Base-by-base conservation (phyloP, 2,113 vertebrate genomes). In the Forbesichthys agassizii region DNA sequence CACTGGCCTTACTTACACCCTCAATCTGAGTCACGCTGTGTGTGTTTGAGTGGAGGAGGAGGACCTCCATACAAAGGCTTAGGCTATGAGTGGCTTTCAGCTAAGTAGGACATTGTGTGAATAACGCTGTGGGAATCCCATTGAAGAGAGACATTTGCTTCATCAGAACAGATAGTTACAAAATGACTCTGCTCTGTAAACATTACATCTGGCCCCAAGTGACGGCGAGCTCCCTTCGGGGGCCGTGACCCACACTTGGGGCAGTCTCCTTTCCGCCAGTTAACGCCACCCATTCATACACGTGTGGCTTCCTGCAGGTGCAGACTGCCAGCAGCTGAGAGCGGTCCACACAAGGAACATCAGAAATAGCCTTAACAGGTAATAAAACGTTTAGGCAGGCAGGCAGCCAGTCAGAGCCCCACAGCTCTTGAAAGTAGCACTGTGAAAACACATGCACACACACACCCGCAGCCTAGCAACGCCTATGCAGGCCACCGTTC, bases 311-410 rank as follows among this genome's bases (percentile, higher is more conserved):
- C 81, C 81, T 72, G 78, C 90, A 92, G 88, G 90, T 92, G 88
- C 69, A 87, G 88, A 90, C 86, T 85, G 84, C 88, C 81, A 86
- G 88, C 91, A 92, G 89, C 89, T 85, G 89, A 92, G 81, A 79
- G 71, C 33, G 63, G 75, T 66, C 77, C 63, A 64, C 63, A 81
- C 87, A 72, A 62, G 77, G 80, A 61, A 65, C 48, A 20, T 79
- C 88, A 92, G 86, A 92, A 91, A 93, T 91, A 92, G 85, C 66
- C 74, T 77, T 69, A 88, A 92, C 89, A 90, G 90, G 88, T 92
- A 92, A 90, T 92, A 92, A 92, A 91, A 87, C 59, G 63, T 84
- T 88, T 86, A 84, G 88, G 86, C 84, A 74, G 83, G 76, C 84
- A 74, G 83, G 77, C 83, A 67, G 27, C 27, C 70, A 78, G 69